Base-by-base conservation (phyloP, 1,140 invertebrate genomes). In the Cepaea nemoralis region DNA sequence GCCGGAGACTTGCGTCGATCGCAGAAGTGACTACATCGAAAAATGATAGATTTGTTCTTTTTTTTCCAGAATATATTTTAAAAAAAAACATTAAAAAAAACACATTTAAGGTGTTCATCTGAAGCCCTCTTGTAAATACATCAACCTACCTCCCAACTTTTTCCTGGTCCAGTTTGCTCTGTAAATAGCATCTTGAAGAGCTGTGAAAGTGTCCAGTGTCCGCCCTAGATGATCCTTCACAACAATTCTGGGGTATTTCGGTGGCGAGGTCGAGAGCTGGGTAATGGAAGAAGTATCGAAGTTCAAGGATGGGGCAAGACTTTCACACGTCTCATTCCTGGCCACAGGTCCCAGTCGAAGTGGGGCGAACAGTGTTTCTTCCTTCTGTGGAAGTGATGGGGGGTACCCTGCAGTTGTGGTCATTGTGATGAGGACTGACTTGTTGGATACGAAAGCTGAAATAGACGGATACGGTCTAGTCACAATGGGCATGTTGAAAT, bases 121-220 rank as follows among this genome's bases (percentile, higher is more conserved):
- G n/a, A n/a, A n/a, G n/a, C n/a, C n/a, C n/a, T n/a, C n/a, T n/a
- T n/a, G n/a, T n/a, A n/a, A n/a, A n/a, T n/a, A n/a, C 37, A 22
- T 12, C 33, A 12, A 37, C 75, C 37, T 67, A 81, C 73, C 80
- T 48, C 55, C 59, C 40, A 63, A 27, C 35, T 42, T 77, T 70
- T 69, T 76, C 66, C 74, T 63, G 0, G 45, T 80, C 85, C 86
- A 86, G 69, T 85, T 85, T 2, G 88, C 88, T 73, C 87, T 73
- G 74, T 89, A 89, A 27, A 89, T 89, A 10, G 87, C 87, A 66
- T 89, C 88, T 67, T 89, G 88, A 40, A 88, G 77, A 6, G 85
- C 81, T 5, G 88, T 89, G 79, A 86, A 89, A 1, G 88, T 89
- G 74, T 89, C 86, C 50, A 89, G 70, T 14, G 85, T 83, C 27